These are phyloP conservation scores for Montipora foliosa DNA, from an alignment of 64 coral and sea anemone genomes.

Conservation along the genomic window DNA sequence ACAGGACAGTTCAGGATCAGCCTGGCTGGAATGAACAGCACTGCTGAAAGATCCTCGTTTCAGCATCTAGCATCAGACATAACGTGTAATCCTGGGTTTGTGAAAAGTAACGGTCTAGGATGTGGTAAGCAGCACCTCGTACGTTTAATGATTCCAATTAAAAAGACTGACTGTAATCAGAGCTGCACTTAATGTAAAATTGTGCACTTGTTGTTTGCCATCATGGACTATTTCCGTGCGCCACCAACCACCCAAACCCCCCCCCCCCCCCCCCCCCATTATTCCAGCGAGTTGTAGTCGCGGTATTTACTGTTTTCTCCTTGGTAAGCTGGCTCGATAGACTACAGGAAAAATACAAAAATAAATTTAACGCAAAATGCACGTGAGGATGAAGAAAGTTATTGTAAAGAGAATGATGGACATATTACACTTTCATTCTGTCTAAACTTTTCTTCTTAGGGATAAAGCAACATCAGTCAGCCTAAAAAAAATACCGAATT, in stretches of 20 bases:
- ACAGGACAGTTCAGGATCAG: slow-evolving; percentile 34
- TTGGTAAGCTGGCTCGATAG: background rate
- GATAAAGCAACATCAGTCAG: slow-evolving; percentile 1
- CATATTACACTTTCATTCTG: background rate
- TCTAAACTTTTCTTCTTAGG: background rate
- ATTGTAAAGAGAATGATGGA: background rate
- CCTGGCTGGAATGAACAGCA: slow-evolving; percentile 25
- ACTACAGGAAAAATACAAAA: background rate
- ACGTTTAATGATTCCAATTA: background rate
- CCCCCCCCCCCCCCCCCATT: background rate
- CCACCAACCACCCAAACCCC: background rate
- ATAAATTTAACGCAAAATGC: background rate
- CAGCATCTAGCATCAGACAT: slow-evolving; percentile 7
- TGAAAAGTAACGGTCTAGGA: slow-evolving; percentile 13
- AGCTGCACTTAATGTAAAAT: background rate
- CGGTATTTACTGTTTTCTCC: background rate
- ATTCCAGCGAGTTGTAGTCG: background rate
- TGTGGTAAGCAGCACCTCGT: slow-evolving; percentile 41
- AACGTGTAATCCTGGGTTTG: slow-evolving; percentile 26
- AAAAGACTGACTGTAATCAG: background rate
- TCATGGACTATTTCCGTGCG: background rate
- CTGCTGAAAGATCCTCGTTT: slow-evolving; percentile 43
- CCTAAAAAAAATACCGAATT: background rate
- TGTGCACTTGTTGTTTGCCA: background rate
- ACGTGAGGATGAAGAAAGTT: background rate